Evolutionary conservation across 2,888 invertebrate species (phyloP), one percentile per base, ranked within the genome.

Genomic region (Drosophila helvetica): DNA sequence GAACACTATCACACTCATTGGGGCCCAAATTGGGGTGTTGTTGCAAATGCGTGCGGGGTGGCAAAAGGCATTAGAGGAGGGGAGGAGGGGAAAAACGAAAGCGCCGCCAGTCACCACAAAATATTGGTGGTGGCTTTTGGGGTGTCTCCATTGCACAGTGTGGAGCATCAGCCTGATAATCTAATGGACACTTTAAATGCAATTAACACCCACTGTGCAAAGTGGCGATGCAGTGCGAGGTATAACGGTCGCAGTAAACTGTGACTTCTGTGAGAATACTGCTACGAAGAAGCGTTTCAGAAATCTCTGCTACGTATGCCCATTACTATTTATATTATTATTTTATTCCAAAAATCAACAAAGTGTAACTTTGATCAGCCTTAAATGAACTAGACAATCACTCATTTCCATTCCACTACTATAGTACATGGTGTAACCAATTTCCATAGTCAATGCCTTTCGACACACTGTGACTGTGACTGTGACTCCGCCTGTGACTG

Each of bases 41-140:
- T 66, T 68, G 51, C 51, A 56, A 50, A 33, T 74, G 79, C 78
- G 86, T 88, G 83, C 59, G 72, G 88, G 88, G 88, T 88, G 75
- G 83, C 53, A 70, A 88, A 65, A 69, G 68, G 72, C 64, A 87
- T 38, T 7, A 38, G 38, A 6, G 2, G 15, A 15, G 15, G n/a
- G 38, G 5, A 1, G 15, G 51, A 61, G n/a, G 38, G n/a, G 80
- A 77, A 80, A 80, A 80, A 74, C 83, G 79, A 80, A 80, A 82
- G 79, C 79, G 82, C 71, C 79, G 60, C 56, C 54, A 45, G 56
- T 15, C 19, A 54, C 45, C 30, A 18, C 38, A 46, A 42, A 22
- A 10, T 30, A 43, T 51, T 25, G 73, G 76, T 77, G 82, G 77
- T 70, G 71, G 53, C 66, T 66, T 50, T 47, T 65, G 33, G 43